Base-by-base conservation (phyloP, 2,888 invertebrate species). In the Phoenoteleia sp. region DNA sequence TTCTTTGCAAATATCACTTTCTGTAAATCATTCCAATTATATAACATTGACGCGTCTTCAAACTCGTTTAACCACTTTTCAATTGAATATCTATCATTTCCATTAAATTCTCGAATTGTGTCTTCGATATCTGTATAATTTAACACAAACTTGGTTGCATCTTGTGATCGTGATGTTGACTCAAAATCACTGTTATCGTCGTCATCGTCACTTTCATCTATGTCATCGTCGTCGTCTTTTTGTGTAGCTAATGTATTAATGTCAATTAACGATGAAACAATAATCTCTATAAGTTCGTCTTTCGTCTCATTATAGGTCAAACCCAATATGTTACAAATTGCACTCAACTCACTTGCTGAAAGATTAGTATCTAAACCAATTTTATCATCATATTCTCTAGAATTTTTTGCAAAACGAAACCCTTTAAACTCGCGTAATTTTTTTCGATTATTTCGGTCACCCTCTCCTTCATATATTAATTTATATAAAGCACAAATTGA, bases 21-120 rank as follows among this genome's bases (percentile, higher is more conserved):
- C n/a, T 72, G 71, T 29, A 71, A 13, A 25, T 76, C 66, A 25
- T 7, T 27, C 72, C 82, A 82, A 1, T 45, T 23, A 25, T 67
- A 66, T n/a, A 83, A n/a, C 6, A 15, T 29, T 0, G 74, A 42
- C 3, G 54, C 36, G 7, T 83, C 79, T 49, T 83, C 66, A 60
- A 79, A 83, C 19, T 66, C 79, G 0, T 42, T 9, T 19, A 76
- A n/a, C 76, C 75, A 81, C 3, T 60, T 21, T 9, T 81, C 81
- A 9, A 81, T 13, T 2, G 82, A 33, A 25, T 62, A 72, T 21
- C 5, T 15, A 5, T 62, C 72, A 23, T 13, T 62, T 9, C 49
- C 66, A n/a, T 42, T 11, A 29, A 75, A 75, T 13, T 33, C 25
- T 23, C 47, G 33, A 21, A 66, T 52, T 13, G 66, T 54, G 11